phyloP scores from a whole-genome alignment of 1,140 invertebrate genomes.

The Drosophila murphyi region DNA sequence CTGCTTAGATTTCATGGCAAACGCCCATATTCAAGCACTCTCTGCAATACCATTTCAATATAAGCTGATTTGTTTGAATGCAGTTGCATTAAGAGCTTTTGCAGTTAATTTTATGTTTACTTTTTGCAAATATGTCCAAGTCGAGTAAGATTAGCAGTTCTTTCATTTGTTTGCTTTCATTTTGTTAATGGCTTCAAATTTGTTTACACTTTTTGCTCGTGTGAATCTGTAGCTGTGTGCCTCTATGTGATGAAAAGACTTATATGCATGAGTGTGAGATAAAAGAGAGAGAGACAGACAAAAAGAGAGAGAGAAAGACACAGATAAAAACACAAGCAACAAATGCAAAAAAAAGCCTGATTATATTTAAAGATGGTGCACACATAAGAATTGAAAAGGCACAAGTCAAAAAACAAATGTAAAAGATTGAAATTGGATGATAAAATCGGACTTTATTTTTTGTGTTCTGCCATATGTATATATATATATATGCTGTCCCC shows the following conservation, averaged over 20 bases:
- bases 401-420: background rate
- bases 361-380: slow-evolving; percentile 1
- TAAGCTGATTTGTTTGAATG: background rate
- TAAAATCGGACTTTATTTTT: background rate
- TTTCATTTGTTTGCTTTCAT: slow-evolving; percentile 59
- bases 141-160: slow-evolving; percentile 2
- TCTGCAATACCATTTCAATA: background rate
- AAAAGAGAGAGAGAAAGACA: background rate
- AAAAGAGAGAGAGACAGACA: background rate
- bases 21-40: background rate
- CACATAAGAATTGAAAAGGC: background rate
- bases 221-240: slow-evolving; percentile 14
- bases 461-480: background rate
- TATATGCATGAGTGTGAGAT: slow-evolving; percentile 14
- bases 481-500: slow-evolving; percentile 1
- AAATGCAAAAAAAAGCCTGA: slow-evolving; percentile 13
- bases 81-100: background rate
- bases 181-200: slow-evolving; percentile 67
- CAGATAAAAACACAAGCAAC: slow-evolving; percentile 1
- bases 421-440: background rate
- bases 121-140: background rate
- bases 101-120: background rate
- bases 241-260: slow-evolving; percentile 16
- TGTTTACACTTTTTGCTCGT: slow-evolving; percentile 61
- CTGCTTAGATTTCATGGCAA: background rate